A percentile compares a stretch with the other conserved stretches of the same genome.
These are phyloP conservation scores for Sminthopsis crassicaudata DNA, from an alignment of 2,113 vertebrate genomes.

Conservation along the genomic window DNA sequence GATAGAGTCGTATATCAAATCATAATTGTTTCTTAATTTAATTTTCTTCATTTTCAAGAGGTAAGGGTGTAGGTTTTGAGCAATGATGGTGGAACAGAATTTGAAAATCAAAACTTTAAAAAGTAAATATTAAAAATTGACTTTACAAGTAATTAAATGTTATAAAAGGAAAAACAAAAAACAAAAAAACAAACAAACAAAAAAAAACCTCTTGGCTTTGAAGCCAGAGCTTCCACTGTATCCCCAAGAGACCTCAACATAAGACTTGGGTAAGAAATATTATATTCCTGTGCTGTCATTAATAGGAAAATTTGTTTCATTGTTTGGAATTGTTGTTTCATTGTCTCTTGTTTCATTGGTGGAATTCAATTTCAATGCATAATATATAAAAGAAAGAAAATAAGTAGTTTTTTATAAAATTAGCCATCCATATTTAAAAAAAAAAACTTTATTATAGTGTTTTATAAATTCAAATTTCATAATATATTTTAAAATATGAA, in stretches of 20 bases:
- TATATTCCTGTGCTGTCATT: not conserved
- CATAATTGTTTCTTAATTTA: too few relatives aligned
- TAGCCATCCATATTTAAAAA: not conserved
- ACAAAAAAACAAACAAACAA: not conserved
- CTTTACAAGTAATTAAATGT: too few relatives aligned
- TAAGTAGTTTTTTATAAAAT: not conserved
- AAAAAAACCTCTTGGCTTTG: not conserved
- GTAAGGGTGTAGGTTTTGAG: too few relatives aligned
- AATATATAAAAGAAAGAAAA: not conserved
- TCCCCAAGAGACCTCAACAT: not conserved
- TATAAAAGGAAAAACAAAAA: too few relatives aligned
- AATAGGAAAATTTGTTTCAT: not conserved
- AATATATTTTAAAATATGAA: not conserved
- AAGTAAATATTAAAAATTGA: too few relatives aligned
- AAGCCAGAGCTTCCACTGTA: not conserved
- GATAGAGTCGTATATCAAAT: too few relatives aligned
- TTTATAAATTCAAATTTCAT: not conserved
- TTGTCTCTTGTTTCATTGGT: not conserved
- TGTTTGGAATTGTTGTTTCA: not conserved
- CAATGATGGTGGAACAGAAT: too few relatives aligned
- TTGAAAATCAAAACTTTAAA: too few relatives aligned
- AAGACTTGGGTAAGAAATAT: not conserved
- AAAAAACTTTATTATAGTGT: not conserved
- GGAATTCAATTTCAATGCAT: not conserved
- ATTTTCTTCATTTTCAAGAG: too few relatives aligned